Conservation (phyloP, 2,113 vertebrate species). For the Elephantulus edwardii region DNA sequence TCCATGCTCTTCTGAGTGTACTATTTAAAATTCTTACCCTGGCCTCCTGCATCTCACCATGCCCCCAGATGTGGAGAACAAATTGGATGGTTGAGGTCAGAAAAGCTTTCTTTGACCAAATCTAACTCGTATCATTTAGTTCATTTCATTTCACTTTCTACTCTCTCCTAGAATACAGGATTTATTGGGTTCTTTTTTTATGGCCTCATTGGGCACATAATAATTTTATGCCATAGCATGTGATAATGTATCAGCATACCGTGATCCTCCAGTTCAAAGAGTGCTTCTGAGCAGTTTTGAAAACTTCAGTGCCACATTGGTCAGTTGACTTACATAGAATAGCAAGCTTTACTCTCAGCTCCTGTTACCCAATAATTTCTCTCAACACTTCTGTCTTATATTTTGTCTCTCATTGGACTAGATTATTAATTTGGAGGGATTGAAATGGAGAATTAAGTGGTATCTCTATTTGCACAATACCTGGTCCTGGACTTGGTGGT, state of each 20-base stretch:
- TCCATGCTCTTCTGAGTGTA: constrained; percentile 21
- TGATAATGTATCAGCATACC: background rate
- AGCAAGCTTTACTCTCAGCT: constrained; percentile 22
- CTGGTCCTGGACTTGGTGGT: background rate
- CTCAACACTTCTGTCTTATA: background rate
- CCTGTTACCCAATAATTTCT: background rate
- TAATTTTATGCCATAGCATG: background rate
- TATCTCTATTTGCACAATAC: background rate
- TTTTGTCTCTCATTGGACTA: constrained; percentile 10
- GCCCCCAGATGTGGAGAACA: background rate
- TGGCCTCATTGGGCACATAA: background rate
- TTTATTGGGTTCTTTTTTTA: too few species aligned
- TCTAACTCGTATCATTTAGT: constrained; percentile 14
- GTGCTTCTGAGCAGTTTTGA: background rate
- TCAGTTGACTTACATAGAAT: constrained; percentile 3
- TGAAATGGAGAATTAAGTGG: background rate
- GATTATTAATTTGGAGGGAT: constrained; percentile 8
- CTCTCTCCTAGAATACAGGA: background rate
- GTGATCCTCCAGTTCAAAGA: constrained; percentile 12
- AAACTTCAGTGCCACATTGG: constrained; percentile 4
- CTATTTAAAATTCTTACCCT: constrained; percentile 23
- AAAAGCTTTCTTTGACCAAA: constrained; percentile 16
- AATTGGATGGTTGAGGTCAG: constrained; percentile 9
- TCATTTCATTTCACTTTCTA: constrained; percentile 1
- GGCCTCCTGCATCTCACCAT: background rate